These are phyloP conservation scores for Coregonus clupeaformis DNA, from an alignment of 2,113 vertebrate genomes.

Conservation along the genomic window DNA sequence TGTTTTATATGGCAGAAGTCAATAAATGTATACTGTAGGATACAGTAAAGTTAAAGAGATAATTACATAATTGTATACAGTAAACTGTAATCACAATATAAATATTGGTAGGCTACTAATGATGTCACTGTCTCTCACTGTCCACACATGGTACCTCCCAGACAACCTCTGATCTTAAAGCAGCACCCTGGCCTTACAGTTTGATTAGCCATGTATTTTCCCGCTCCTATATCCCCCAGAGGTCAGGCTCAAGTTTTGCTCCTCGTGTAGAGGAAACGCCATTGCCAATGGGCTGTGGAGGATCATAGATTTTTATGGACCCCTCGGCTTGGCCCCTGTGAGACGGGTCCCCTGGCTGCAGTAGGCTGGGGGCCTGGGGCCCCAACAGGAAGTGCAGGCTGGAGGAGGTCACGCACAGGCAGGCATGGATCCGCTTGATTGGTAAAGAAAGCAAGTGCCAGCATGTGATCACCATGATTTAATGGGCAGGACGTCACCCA, in stretches of 20 bases:
- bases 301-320: constrained; percentile 42
- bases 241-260: constrained; percentile 24
- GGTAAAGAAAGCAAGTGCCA: constrained; percentile 22
- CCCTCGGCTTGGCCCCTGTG: constrained; percentile 19
- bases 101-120: neutral
- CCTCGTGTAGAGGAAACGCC: constrained; percentile 26
- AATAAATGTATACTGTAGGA: no score
- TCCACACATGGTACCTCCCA: neutral
- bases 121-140: constrained; percentile 4
- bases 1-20: no score
- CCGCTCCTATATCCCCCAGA: neutral
- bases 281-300: constrained; percentile 34
- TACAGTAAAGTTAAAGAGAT: no score
- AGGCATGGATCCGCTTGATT: constrained; percentile 30
- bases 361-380: neutral
- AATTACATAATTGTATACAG: no score
- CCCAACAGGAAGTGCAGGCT: constrained; percentile 8
- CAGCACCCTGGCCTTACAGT: neutral
- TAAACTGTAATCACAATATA: neutral
- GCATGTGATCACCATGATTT: constrained; percentile 23
- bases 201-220: neutral
- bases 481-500: neutral
- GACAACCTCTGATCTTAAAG: neutral
- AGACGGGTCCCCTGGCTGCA: constrained; percentile 13
- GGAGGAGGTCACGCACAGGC: constrained; percentile 11